phyloP scores from a whole-genome alignment of 2,888 invertebrate species.

The Lycaena phlaeas region DNA sequence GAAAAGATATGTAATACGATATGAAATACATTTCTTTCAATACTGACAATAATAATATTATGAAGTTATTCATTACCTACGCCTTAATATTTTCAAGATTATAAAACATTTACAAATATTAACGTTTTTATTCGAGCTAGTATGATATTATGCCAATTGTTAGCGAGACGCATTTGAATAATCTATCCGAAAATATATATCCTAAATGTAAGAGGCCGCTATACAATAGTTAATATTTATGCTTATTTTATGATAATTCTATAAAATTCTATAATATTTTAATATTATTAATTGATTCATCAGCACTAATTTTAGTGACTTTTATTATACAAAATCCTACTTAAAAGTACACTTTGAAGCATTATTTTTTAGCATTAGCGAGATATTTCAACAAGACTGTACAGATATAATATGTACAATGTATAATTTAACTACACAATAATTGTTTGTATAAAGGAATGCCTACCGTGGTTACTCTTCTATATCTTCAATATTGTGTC shows the following conservation, averaged over 20 bases:
- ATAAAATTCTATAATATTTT: conserved; percentile 17
- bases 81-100: conserved; percentile 6
- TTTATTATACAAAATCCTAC: conserved; percentile 24
- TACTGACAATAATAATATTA: conserved; percentile 5
- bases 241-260: conserved; percentile 16
- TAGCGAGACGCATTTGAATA: conserved; percentile 34
- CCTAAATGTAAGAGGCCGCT: conserved; percentile 41
- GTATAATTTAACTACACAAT: conserved; percentile 24
- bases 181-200: conserved; percentile 61
- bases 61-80: conserved; percentile 6
- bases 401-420: conserved; percentile 51
- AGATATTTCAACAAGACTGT: conserved; percentile 45
- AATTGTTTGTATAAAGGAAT: conserved; percentile 27
- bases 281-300: conserved; percentile 16
- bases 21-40: not conserved
- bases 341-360: conserved; percentile 34
- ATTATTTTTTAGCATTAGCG: conserved; percentile 33
- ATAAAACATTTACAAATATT: conserved; percentile 12
- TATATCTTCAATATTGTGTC: conserved; percentile 80
- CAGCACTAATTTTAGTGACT: conserved; percentile 16
- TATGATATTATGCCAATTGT: conserved; percentile 20
- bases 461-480: conserved; percentile 34
- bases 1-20: conserved; percentile 6
- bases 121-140: conserved; percentile 1
- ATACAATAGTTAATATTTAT: conserved; percentile 24